Evolutionary conservation across 2,113 vertebrate species (phyloP), one percentile per base, ranked within the genome.

Genomic region (Thomomys bottae): DNA sequence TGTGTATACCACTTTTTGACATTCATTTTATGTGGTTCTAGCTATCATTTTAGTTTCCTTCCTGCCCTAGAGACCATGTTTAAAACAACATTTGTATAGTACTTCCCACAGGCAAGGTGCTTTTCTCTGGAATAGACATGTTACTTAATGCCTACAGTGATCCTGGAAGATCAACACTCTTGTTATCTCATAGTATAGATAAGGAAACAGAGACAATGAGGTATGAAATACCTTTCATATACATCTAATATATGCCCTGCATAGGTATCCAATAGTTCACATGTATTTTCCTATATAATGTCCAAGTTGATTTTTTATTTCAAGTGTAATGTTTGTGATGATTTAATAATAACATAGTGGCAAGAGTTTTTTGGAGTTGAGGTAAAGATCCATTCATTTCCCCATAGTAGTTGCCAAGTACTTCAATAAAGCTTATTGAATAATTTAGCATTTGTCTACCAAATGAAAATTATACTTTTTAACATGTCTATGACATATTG

Each of bases 381-480:
- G 18, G 66, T 63, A 11, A 87, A 6, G 26, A 36, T 82, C 76
- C 49, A 88, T 87, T 83, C 86, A 73, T 38, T 91, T 94, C 75
- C 73, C 23, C 77, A 30, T 38, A 86, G 83, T 30, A 72, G 20
- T 67, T 67, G 6, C 11, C 30, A 92, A 72, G 59, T 40, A 59
- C 21, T 67, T 23, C 34, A 73, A 83, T 1, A 40, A 9, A 54
- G 28, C 64, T 73, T 73, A 66, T 20, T 94, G 49, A 94, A 82
- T 84, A 91, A 95, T 66, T 45, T 82, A 89, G 42, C 4, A n/a
- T 12, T 68, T 32, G 28, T 38, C 42, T n/a, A 79, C 32, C n/a
- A 87, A 94, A 80, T 86, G 75, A 86, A 94, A 94, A 84, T 73
- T 88, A 88, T 42, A 64, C 30, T 80, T 87, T 54, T 82, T 79